These are phyloP conservation scores for Todiramphus chloris DNA, from an alignment of 2,113 vertebrate species.

Conservation along the genomic window DNA sequence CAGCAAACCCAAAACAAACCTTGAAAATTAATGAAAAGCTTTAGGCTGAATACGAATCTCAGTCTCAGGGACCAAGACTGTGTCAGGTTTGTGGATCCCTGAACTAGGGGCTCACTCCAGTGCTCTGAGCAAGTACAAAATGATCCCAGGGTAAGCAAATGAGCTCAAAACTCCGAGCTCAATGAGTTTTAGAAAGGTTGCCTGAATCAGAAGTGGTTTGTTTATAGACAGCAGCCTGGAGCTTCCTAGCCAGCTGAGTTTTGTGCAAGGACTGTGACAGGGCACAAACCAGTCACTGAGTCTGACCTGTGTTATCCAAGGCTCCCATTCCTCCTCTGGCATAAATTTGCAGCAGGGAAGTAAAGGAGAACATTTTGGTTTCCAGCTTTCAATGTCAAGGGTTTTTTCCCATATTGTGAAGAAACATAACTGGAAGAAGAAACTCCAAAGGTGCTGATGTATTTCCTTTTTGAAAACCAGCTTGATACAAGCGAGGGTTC, in stretches of 20 bases:
- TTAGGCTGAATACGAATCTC: neutral
- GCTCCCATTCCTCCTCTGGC: neutral
- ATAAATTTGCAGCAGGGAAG: neutral
- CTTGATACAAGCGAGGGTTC: neutral
- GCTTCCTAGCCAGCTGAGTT: neutral
- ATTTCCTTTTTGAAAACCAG: constrained; percentile 5
- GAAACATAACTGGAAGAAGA: neutral
- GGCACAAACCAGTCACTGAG: too few species aligned
- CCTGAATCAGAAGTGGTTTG: accelerated
- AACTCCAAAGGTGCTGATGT: neutral
- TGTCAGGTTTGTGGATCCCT: neutral
- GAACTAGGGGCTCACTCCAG: neutral
- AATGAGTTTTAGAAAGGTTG: neutral
- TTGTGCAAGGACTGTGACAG: neutral
- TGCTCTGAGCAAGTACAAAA: neutral
- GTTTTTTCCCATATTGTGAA: neutral
- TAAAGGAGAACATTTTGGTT: neutral
- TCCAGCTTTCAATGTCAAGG: neutral
- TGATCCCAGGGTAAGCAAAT: neutral
- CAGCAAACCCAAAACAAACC: too few species aligned
- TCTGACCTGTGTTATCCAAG: neutral
- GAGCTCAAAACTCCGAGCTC: neutral
- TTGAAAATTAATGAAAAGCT: neutral
- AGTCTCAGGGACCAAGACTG: neutral
- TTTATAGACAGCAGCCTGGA: neutral